Evolutionary conservation across 2,113 vertebrate species (phyloP).

Genomic region (Oceanodroma tethys): DNA sequence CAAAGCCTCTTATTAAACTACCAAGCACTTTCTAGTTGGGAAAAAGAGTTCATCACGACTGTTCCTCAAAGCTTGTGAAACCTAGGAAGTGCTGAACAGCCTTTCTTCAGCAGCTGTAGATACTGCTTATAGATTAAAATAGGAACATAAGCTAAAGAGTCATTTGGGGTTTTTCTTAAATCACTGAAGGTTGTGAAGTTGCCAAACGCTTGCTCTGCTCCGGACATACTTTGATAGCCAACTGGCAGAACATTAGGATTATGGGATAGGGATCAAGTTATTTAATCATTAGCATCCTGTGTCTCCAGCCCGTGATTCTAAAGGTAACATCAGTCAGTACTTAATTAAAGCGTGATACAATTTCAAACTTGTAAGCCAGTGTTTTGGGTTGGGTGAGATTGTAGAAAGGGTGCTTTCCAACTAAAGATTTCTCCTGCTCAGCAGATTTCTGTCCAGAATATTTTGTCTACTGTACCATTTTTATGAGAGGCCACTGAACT

Average conservation of each 20-base stretch:
- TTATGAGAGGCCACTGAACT: not conserved
- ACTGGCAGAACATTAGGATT: constrained; percentile 29
- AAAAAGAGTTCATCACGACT: not conserved
- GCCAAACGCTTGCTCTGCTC: not conserved
- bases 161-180: constrained; percentile 10
- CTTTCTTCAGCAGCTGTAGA: not conserved
- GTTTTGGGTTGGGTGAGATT: constrained; percentile 61
- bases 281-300: not conserved
- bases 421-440: constrained; percentile 37
- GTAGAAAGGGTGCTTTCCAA: constrained; percentile 55
- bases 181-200: not conserved
- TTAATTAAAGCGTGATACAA: constrained; percentile 57
- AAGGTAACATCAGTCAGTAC: constrained; percentile 5
- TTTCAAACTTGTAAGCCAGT: constrained; percentile 56
- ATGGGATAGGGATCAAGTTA: constrained; percentile 1
- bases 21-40: not conserved
- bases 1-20: not conserved
- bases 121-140: not conserved
- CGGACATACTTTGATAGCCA: constrained; percentile 39
- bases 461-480: constrained; percentile 17
- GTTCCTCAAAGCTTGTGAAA: not conserved
- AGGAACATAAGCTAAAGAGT: not conserved
- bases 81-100: not conserved
- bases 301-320: constrained; percentile 6
- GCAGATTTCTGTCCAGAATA: constrained; percentile 58